Evolutionary conservation across 2,888 invertebrate genomes (phyloP), one percentile per base, ranked within the genome.

Genomic region (Nymphalis c-album): DNA sequence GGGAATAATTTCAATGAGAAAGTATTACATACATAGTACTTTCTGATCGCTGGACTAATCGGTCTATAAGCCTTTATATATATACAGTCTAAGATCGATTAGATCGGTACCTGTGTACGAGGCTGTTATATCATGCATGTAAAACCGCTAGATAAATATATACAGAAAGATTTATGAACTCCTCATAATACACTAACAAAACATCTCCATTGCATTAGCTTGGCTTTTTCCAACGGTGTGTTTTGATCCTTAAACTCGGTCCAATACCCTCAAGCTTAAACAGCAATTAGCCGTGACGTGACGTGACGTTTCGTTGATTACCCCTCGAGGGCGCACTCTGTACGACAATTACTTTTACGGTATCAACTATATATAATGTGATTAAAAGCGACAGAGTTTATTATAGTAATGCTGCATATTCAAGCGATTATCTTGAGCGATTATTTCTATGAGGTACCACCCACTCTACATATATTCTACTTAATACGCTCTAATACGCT

Each of bases 251-350:
- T 50, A 18, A 53, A 16, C 6, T 6, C 16, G 22, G 26, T 26
- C 22, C 26, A 26, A 50, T 20, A 50, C 4, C 22, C 26, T 22
- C 22, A 53, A 63, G 63, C 63, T 46, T 63, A 47, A 63, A 53
- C 55, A 63, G 50, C 47, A 63, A 63, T 63, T 55, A 63, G 53
- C 26, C 46, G 46, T 63, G 53, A 26, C 46, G 46, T 63, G 62
- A 62, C 62, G 62, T 61, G 62, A 62, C 46, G 31, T 40, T 45
- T 45, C 45, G 53, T 62, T 62, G 45, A 62, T 62, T 62, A 53
- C 46, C 48, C 26, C n/a, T 55, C 13, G 53, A 62, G 40, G n/a
- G 51, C 22, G 45, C 51, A 22, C 31, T 4, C 17, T 17, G 18
- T 35, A 31, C 18, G 35, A 60, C 8, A 18, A n/a, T 53, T 60